Evolutionary conservation across 64 coral and sea anemone species (phyloP), one percentile per base, ranked within the genome.

Genomic region (Porites australiensis): DNA sequence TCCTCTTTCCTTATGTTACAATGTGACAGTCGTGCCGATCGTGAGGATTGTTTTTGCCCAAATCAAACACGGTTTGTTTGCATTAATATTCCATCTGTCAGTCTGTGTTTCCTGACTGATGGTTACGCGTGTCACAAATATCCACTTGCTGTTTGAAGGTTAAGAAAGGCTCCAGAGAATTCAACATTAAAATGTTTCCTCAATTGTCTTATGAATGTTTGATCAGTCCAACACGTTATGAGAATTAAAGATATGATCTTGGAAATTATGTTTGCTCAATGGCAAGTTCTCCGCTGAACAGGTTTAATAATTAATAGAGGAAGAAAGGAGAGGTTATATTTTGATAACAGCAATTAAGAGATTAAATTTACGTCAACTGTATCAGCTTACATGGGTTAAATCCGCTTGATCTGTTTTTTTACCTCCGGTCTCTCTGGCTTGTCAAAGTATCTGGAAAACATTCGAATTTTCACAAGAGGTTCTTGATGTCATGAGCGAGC

Each of bases 61-160:
- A 84, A 69, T 68, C 81, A 84, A 84, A 84, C 81, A 84, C 48
- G 81, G 46, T 37, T 48, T 65, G 62, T 84, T 84, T 84, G 81
- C 81, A 84, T 84, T 68, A 83, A 84, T 69, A 84, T 68, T 64
- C 61, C 45, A 84, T 43, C 81, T 84, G 81, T 65, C 81, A 68
- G 44, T 49, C 16, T 49, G 61, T 67, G 27, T 68, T 84, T 76
- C 46, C 46, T 49, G 46, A 76, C 50, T 76, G 73, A 76, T 76
- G 47, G 49, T 76, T 67, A 14, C 44, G 43, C 44, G 81, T 47
- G 81, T 68, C 62, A 65, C 81, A 67, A 64, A 84, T 68, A 19
- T 80, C 27, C 21, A 13, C 20, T 44, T 60, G 77, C 20, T 18
- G 27, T 37, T 37, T 37, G 27, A 37, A 37, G 1, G 27, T 37